phyloP scores from a whole-genome alignment of 2,888 invertebrate genomes.

The Dusona sp. region DNA sequence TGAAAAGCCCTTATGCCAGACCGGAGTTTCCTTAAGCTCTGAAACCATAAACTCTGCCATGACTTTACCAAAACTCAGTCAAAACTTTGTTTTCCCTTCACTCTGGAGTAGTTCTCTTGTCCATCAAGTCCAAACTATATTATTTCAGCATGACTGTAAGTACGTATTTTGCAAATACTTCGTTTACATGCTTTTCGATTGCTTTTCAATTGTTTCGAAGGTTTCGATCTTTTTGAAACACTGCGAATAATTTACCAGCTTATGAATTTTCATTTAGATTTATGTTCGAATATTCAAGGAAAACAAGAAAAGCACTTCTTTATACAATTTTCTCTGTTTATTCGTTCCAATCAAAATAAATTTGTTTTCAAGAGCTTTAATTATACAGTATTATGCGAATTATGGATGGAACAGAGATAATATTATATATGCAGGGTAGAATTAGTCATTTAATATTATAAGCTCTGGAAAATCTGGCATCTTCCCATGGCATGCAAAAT shows the following conservation, averaged over 20 bases:
- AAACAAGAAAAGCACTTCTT: not conserved
- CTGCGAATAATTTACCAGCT: not conserved
- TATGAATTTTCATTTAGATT: not conserved
- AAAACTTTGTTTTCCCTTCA: conserved; percentile 20
- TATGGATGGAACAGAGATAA: conserved; percentile 7
- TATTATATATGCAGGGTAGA: conserved; percentile 22
- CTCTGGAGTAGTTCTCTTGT: not conserved
- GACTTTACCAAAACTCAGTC: conserved; percentile 22
- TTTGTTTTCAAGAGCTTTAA: not conserved
- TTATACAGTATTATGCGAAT: conserved; percentile 29
- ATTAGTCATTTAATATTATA: conserved; percentile 46
- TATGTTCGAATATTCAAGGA: not conserved
- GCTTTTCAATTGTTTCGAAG: not conserved
- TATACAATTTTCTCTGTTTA: not conserved
- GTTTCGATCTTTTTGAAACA: not conserved
- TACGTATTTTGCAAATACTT: conserved; percentile 20
- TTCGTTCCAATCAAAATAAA: not conserved
- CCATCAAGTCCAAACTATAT: not conserved
- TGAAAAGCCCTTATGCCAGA: conserved; percentile 26
- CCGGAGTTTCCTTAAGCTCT: conserved; percentile 23
- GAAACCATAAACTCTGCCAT: conserved; percentile 46
- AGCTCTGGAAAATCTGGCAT: conserved; percentile 25
- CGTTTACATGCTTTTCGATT: not conserved
- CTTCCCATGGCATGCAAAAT: conserved; percentile 9
- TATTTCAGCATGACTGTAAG: conserved; percentile 21